These are phyloP conservation scores for Morus bassanus DNA, from an alignment of 2,797 vertebrate species.

Conservation along the genomic window DNA sequence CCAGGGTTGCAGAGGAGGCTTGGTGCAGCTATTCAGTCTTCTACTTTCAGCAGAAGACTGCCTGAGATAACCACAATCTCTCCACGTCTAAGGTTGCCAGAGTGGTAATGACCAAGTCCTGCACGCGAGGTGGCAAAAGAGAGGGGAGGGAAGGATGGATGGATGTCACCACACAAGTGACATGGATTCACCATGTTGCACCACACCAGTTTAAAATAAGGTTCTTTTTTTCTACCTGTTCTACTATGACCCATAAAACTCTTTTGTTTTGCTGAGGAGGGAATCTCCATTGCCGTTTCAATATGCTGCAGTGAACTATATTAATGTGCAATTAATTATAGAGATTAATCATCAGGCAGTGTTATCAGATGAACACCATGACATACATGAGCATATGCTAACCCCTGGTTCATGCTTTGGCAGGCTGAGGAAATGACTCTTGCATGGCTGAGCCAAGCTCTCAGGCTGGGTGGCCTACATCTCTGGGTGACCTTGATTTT, in stretches of 20 bases:
- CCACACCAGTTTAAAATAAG: background rate
- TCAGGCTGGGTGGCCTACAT: constrained; percentile 59
- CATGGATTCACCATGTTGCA: background rate
- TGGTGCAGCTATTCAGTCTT: background rate
- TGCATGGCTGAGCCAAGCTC: constrained; percentile 25
- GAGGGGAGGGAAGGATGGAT: background rate
- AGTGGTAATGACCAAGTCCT: background rate
- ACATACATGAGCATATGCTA: constrained; percentile 20
- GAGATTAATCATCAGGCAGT: constrained; percentile 59
- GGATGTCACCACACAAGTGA: background rate
- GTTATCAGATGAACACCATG: constrained; percentile 64
- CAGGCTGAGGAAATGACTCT: constrained; percentile 57
- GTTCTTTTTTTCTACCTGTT: background rate
- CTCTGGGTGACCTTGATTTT: constrained; percentile 36
- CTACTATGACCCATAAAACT: background rate
- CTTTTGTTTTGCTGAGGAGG: background rate
- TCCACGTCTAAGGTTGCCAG: background rate
- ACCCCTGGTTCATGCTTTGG: constrained; percentile 58
- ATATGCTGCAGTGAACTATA: constrained; percentile 14
- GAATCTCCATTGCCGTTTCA: constrained; percentile 19
- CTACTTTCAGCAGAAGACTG: background rate
- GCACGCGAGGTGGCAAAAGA: background rate
- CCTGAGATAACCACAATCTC: background rate
- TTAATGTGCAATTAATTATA: constrained; percentile 49
- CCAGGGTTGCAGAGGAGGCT: background rate